Base-by-base conservation (phyloP, 2,888 invertebrate species). In the Cryptocephalus primarius region DNA sequence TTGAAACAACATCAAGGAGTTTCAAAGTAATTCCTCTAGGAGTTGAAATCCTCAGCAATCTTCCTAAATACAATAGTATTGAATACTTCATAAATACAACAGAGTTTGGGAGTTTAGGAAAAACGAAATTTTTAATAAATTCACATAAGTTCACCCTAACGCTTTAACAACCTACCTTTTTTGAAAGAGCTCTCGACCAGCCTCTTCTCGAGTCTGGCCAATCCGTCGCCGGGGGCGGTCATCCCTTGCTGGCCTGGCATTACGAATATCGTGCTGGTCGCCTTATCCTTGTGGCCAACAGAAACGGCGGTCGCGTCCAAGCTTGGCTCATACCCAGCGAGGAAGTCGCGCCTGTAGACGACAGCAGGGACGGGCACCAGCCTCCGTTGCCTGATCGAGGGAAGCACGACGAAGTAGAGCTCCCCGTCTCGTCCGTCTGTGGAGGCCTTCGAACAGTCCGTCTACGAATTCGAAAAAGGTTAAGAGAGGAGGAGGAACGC, bases 201-300 rank as follows among this genome's bases (percentile, higher is more conserved):
- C 43, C 84, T 77, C 48, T 79, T 78, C 62, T 89, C 88, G 1
- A 90, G 72, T 10, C 81, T 75, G 45, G 85, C 81, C 48, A 89
- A 71, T 47, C 85, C 88, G 60, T 89, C 88, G 0, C 85, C 85
- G 1, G 85, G 84, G 1, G 86, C 85, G 0, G 83, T 75, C 45
- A 84, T 81, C 31, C 88, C 88, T 69, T 88, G 88, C 63, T 88
- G 88, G 0, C 90, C 90, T 0, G 91, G 90, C 74, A 91, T 82
- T 0, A 90, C 76, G 55, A 89, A 83, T 39, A 91, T 77, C 1
- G 86, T 84, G 60, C 88, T 88, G 0, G 89, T 76, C 0, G 82
- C 74, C 43, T 85, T 80, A 51, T 82, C 79, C 32, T 78, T 75
- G 32, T 77, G 78, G 9, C 88, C 88, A 43, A 91, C 72, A 8